Evolutionary conservation across 2,113 vertebrate species (phyloP).

Genomic region (Electrona antarctica): DNA sequence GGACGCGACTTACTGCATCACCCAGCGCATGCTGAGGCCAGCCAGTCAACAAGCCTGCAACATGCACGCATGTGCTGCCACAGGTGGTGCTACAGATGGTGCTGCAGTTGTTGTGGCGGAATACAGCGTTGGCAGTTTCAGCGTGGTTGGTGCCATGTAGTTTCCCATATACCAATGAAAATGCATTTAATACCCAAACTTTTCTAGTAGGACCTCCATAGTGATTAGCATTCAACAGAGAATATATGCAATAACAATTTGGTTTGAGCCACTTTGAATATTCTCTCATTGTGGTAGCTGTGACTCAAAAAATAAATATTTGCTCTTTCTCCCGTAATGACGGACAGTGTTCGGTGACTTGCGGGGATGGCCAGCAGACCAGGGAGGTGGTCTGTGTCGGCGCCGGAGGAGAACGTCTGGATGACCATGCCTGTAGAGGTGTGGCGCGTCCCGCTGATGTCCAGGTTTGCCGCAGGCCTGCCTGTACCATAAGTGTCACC

Average conservation of each 20-base stretch:
- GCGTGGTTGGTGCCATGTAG: constrained; percentile 63
- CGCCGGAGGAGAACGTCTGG: constrained; percentile 68
- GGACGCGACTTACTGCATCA: constrained; percentile 78
- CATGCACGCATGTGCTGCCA: constrained; percentile 71
- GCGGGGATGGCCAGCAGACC: constrained; percentile 87
- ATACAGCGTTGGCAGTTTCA: constrained; percentile 69
- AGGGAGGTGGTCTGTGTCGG: constrained; percentile 82
- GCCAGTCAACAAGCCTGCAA: constrained; percentile 81
- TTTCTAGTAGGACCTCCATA: not conserved
- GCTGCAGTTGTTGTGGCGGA: constrained; percentile 41
- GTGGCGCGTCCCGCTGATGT: constrained; percentile 71
- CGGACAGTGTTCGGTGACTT: constrained; percentile 88
- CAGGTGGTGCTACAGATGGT: too few species aligned
- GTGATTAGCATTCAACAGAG: too few species aligned
- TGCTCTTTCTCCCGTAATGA: not conserved
- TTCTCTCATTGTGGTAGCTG: too few species aligned
- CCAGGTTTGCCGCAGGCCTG: constrained; percentile 79
- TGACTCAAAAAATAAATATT: too few species aligned
- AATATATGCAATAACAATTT: too few species aligned
- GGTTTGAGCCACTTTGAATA: too few species aligned
- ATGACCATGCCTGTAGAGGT: constrained; percentile 75
- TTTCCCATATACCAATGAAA: too few species aligned
- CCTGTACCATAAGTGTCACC: constrained; percentile 78
- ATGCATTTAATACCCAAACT: not conserved
- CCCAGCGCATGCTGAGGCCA: constrained; percentile 76